These are phyloP conservation scores for Clinocottus analis DNA, from an alignment of 2,113 vertebrate genomes.

Conservation along the genomic window DNA sequence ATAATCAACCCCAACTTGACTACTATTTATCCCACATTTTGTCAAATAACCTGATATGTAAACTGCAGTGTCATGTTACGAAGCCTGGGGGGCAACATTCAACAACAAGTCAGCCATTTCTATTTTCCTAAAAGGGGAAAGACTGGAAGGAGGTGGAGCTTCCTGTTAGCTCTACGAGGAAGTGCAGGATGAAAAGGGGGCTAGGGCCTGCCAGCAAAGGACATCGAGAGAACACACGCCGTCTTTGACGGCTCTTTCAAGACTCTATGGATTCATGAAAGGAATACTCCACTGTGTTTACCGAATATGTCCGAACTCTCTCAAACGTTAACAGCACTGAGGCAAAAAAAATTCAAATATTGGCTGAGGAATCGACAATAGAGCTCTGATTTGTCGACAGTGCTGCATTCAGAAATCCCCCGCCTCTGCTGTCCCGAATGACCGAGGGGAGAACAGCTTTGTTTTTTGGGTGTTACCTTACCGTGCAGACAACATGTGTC, in stretches of 20 bases:
- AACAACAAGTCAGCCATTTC: constrained; percentile 12
- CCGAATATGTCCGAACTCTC: not conserved
- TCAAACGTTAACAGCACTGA: not conserved
- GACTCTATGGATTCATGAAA: not conserved
- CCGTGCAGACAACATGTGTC: not conserved
- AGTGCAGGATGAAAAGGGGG: constrained; percentile 49
- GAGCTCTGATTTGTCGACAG: constrained; percentile 33
- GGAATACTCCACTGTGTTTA: constrained; percentile 12
- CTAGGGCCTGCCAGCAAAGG: constrained; percentile 52
- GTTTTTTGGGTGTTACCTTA: constrained; percentile 23
- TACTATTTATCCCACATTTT: not conserved
- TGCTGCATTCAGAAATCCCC: constrained; percentile 5
- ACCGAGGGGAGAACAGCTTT: constrained; percentile 39
- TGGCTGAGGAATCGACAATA: constrained; percentile 7
- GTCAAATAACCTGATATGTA: constrained; percentile 42
- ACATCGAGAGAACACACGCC: constrained; percentile 36
- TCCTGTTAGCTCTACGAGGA: constrained; percentile 72
- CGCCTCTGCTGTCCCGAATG: not conserved
- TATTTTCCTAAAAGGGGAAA: constrained; percentile 30
- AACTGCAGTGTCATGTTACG: constrained; percentile 23
- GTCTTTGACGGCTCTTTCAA: constrained; percentile 19
- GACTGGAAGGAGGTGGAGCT: constrained; percentile 69
- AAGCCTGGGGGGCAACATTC: not conserved
- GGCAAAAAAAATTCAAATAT: not conserved
- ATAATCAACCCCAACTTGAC: not conserved